These are phyloP conservation scores for Desmodus rotundus DNA, from an alignment of 2,113 vertebrate genomes.

Conservation along the genomic window DNA sequence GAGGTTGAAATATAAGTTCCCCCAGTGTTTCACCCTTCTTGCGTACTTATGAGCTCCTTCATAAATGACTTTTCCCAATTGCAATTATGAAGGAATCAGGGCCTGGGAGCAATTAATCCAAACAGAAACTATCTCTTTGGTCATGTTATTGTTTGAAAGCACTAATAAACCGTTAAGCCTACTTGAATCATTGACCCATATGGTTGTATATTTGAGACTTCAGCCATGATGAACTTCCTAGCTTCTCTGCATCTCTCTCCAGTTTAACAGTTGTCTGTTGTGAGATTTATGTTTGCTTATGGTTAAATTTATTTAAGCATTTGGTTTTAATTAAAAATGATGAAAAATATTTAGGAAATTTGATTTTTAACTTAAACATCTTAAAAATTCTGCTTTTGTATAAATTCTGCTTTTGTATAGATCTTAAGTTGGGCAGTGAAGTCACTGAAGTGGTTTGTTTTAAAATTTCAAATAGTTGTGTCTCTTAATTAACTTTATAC, in stretches of 20 bases:
- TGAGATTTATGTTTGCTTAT: constrained; percentile 32
- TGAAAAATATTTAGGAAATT: constrained; percentile 14
- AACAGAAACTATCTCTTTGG: constrained; percentile 45
- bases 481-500: not conserved
- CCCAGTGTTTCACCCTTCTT: constrained; percentile 8
- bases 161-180: not conserved
- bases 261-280: not conserved
- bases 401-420: not conserved
- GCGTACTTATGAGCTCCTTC: constrained; percentile 50
- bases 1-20: constrained; percentile 55
- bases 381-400: not conserved
- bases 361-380: not conserved
- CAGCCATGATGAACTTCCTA: not conserved
- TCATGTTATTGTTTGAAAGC: constrained; percentile 56
- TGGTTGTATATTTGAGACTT: constrained; percentile 38
- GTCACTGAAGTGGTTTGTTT: not conserved
- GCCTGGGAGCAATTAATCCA: constrained; percentile 49
- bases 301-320: constrained; percentile 21
- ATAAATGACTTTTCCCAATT: constrained; percentile 39
- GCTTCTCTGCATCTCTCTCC: not conserved
- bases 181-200: constrained; percentile 51
- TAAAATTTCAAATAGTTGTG: not conserved
- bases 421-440: not conserved
- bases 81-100: constrained; percentile 44
- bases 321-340: not conserved